phyloP scores from a whole-genome alignment of 2,888 invertebrate species.

The Dolichomitus sp. region DNA sequence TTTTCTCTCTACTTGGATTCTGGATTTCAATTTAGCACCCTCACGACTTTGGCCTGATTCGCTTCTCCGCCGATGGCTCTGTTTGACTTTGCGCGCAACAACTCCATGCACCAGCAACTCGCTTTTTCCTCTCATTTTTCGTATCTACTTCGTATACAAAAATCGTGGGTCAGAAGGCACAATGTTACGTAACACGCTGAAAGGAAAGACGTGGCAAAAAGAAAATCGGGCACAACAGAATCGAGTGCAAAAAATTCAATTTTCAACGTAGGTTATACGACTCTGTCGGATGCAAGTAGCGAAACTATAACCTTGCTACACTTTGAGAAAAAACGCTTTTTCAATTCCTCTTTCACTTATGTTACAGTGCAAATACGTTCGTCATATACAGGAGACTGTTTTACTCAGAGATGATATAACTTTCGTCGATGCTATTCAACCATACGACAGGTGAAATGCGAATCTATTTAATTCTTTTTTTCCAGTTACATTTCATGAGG shows the following conservation, averaged over 20 bases:
- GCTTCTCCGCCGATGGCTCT: conserved; percentile 67
- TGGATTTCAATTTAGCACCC: conserved; percentile 73
- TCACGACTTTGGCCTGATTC: conserved; percentile 68
- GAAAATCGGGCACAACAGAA: conserved; percentile 34
- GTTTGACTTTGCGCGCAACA: conserved; percentile 66
- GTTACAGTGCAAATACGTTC: background rate
- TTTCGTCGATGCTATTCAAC: background rate
- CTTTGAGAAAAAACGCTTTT: conserved; percentile 24
- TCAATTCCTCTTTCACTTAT: conserved; percentile 7
- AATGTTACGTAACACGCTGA: conserved; percentile 23
- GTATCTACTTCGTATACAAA: conserved; percentile 16
- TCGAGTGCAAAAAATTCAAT: conserved; percentile 35
- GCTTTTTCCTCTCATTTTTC: conserved; percentile 29
- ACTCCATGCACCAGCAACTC: conserved; percentile 31
- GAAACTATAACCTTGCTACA: conserved; percentile 1
- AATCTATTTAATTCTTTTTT: background rate
- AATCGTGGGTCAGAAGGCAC: background rate
- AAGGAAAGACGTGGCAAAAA: conserved; percentile 24
- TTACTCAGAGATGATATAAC: conserved; percentile 15
- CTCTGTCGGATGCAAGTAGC: background rate
- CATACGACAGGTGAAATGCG: background rate
- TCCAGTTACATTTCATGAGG: too few species aligned
- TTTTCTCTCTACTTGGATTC: conserved; percentile 41
- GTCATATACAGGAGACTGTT: conserved; percentile 5
- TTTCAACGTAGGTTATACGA: conserved; percentile 47